Conservation (phyloP, 2,797 vertebrate species). For the Sebastolobus altivelis region DNA sequence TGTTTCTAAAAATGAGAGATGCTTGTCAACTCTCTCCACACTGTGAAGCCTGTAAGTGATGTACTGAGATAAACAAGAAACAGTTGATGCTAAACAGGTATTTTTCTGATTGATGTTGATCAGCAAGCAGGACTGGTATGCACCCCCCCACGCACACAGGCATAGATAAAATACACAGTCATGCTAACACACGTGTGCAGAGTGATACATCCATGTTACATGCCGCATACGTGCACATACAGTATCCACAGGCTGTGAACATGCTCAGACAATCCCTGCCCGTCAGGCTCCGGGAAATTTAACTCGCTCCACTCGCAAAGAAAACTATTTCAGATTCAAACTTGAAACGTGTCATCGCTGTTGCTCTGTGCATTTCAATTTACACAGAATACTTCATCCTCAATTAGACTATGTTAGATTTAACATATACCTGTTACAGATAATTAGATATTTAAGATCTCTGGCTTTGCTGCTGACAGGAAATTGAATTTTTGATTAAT, state of each 20-base stretch:
- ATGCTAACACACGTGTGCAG: background rate
- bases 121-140: background rate
- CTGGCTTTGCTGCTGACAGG: background rate
- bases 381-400: background rate
- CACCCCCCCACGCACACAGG: background rate
- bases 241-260: constrained; percentile 25
- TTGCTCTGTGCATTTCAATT: background rate
- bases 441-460: background rate
- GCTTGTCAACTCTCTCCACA: background rate
- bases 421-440: background rate
- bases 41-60: background rate
- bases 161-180: background rate
- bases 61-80: background rate
- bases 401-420: background rate
- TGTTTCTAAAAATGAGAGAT: background rate
- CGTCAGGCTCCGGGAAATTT: background rate
- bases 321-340: constrained; percentile 25
- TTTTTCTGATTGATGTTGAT: constrained; percentile 24
- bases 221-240: background rate
- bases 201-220: background rate
- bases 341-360: background rate
- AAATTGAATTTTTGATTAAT: background rate
- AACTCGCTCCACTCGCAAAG: background rate
- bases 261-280: constrained; percentile 34
- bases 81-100: constrained; percentile 34